Evolutionary conservation across 2,888 invertebrate genomes (phyloP).

Genomic region (Trissoscelio sp.): DNA sequence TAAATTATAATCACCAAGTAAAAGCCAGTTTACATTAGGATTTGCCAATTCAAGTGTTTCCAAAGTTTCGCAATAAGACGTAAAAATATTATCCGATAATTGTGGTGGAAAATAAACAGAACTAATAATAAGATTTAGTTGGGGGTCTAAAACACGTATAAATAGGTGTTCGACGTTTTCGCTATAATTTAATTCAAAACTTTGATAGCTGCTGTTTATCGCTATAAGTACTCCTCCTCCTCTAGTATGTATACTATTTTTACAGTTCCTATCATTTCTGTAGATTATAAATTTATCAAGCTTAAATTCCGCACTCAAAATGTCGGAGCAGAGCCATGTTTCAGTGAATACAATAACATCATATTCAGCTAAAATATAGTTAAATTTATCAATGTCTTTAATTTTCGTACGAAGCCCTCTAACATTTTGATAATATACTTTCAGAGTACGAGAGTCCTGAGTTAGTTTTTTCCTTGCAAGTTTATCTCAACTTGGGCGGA

Average conservation of each 20-base stretch:
- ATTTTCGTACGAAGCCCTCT: background rate
- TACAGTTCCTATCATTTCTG: slow-evolving; percentile 5
- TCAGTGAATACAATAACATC: slow-evolving; percentile 20
- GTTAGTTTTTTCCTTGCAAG: too few species aligned
- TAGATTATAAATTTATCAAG: slow-evolving; percentile 11
- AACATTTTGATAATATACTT: slow-evolving; percentile 34
- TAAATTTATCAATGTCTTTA: background rate
- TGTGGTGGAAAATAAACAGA: too few species aligned
- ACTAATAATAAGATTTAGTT: too few species aligned
- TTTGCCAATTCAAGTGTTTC: background rate
- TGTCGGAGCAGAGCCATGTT: slow-evolving; percentile 6
- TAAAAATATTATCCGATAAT: background rate
- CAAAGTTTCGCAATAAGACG: background rate
- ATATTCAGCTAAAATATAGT: slow-evolving; percentile 7
- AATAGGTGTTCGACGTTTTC: too few species aligned
- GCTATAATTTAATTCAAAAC: too few species aligned
- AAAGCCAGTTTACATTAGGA: background rate
- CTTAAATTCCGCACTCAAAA: too few species aligned
- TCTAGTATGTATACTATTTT: too few species aligned
- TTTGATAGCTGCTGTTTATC: too few species aligned
- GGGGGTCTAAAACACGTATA: too few species aligned
- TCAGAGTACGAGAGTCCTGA: too few species aligned
- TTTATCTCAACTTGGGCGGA: too few species aligned
- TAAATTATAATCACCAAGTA: slow-evolving; percentile 22
- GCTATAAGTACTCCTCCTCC: too few species aligned